Evolutionary conservation across 2,797 vertebrate species (phyloP).

Genomic region (Vultur gryphus): DNA sequence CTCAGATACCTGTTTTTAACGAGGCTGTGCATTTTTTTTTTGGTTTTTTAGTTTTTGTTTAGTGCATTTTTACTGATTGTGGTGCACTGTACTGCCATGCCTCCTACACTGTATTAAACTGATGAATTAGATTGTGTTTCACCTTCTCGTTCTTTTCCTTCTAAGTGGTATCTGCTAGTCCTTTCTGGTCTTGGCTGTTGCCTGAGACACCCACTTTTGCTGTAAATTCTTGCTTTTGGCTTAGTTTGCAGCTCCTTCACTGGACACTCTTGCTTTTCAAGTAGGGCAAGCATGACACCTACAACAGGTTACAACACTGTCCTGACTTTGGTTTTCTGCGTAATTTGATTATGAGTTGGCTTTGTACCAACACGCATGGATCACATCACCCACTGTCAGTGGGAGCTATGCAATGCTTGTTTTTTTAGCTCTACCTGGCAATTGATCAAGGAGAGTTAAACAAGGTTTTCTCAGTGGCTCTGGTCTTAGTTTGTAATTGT

Average conservation of each 20-base stretch:
- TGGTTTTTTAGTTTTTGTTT: background rate
- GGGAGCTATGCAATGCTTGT: background rate
- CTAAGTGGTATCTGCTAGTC: background rate
- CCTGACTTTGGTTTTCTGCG: background rate
- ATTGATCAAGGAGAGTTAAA: background rate
- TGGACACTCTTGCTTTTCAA: conserved; percentile 14
- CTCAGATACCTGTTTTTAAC: background rate
- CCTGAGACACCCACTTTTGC: background rate
- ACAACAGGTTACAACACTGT: background rate
- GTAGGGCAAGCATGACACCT: background rate
- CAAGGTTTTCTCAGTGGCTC: background rate
- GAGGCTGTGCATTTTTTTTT: background rate
- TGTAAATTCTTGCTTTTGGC: background rate
- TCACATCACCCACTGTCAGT: background rate
- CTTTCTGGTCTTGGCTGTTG: background rate
- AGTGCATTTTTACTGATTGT: background rate
- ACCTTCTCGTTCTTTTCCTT: background rate
- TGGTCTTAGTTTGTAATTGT: background rate
- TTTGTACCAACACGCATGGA: background rate
- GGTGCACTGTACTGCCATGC: background rate
- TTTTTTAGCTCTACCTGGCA: background rate
- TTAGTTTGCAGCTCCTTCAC: background rate
- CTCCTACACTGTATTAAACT: background rate
- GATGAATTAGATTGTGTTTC: background rate
- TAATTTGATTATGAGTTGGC: background rate